Conservation (phyloP, 2,888 invertebrate species). For the Pyrgus malvae region DNA sequence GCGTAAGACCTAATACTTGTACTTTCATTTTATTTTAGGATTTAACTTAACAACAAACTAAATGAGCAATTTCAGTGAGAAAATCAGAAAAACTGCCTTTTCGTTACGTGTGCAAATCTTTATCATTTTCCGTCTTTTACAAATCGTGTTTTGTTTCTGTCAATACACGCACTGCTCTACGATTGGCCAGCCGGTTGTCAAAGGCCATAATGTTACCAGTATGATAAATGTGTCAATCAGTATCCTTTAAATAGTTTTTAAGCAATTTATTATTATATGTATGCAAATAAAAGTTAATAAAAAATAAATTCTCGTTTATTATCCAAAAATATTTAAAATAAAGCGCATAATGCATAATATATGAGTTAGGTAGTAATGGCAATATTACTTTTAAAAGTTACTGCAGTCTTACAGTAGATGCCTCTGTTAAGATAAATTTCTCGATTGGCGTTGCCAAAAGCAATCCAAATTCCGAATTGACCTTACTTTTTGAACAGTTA, state of each 20-base stretch:
- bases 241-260: not conserved
- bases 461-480: no score
- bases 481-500: no score
- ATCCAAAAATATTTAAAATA: no score
- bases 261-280: no score
- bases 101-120: slow-evolving; percentile 6
- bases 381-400: no score
- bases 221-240: not conserved
- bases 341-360: no score
- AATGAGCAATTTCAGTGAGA: not conserved
- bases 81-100: not conserved
- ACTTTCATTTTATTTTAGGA: slow-evolving; percentile 43
- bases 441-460: no score
- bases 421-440: no score
- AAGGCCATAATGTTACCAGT: not conserved
- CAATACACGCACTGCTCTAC: slow-evolving; percentile 60
- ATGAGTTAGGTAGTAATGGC: no score
- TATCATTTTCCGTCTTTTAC: not conserved
- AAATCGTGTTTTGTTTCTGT: slow-evolving; percentile 2
- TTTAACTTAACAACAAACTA: not conserved
- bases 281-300: no score
- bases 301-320: no score
- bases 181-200: slow-evolving; percentile 53
- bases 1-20: slow-evolving; percentile 39
- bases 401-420: no score